Evolutionary conservation across 2,797 vertebrate genomes (phyloP), one percentile per base, ranked within the genome.

Genomic region (Chiloscyllium punctatum): DNA sequence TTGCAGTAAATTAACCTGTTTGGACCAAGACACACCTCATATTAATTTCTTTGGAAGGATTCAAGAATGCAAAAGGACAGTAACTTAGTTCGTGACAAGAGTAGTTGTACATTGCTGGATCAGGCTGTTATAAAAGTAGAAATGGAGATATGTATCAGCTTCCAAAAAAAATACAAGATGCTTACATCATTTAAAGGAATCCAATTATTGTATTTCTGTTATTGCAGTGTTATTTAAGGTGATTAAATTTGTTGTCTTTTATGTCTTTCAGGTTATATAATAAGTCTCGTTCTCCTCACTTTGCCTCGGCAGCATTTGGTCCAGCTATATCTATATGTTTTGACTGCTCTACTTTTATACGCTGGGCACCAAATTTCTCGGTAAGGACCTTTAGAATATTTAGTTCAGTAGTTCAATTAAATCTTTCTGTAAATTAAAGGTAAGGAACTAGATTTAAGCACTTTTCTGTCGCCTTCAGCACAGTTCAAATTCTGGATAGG

Each of bases 351-450:
- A 96, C 98, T 99, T 96, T 98, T 99, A 96, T 99, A 99, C 96
- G 98, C 99, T 96, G 99, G 99, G 96, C 99, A 99, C 97, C 99
- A 99, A 97, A 98, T 99, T 96, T 99, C 99, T 96, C 99, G 99
- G 99, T 99, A 97, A 97, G 97, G 86, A 92, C 79, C 94, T 94
- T 72, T 74, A 16, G 42, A 15, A 27, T 9, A 23, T 69, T 92
- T 21, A 92, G 3, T n/a, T 23, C 1, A 25, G 37, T 23, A 21
- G 42, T 84, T 84, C 7, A 48, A 3, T 13, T 84, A 84, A 84
- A 25, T 84, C 48, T 21, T 48, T 84, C n/a, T 69, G 66, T 23
- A 42, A 42, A 69, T 69, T 13, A 68, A 37, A 42, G 69, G 69
- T 21, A n/a, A 68, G 21, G 16, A 16, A 3, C 23, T 68, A 23